A percentile compares a stretch with the other conserved stretches of the same genome.
phyloP scores from a whole-genome alignment of 2,797 vertebrate genomes.

The Enteromius anoplus region DNA sequence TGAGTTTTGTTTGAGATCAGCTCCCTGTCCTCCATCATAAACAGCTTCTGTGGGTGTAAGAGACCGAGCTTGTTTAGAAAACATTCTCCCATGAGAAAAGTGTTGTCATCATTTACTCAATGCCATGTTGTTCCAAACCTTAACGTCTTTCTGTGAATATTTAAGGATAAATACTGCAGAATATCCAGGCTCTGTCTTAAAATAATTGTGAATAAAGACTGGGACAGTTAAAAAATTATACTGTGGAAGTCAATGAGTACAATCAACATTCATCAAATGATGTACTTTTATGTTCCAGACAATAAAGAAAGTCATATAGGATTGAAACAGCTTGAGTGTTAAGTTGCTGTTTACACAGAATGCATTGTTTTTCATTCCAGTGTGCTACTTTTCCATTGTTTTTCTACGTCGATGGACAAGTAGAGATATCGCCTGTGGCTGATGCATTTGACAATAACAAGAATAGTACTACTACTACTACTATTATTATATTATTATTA shows the following conservation, averaged over 20 bases:
- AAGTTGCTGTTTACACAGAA: not conserved
- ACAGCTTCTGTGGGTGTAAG: slow-evolving; percentile 74
- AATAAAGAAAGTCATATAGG: not conserved
- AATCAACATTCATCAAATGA: not conserved
- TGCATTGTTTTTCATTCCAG: not conserved
- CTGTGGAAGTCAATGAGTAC: not conserved
- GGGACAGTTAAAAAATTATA: not conserved
- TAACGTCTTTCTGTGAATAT: not conserved
- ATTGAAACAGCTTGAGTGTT: not conserved
- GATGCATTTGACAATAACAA: no score
- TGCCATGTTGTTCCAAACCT: not conserved
- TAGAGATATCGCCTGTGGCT: no score
- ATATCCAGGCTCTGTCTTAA: not conserved
- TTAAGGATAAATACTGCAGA: not conserved
- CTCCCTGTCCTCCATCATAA: slow-evolving; percentile 80
- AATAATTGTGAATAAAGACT: not conserved
- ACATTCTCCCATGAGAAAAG: not conserved
- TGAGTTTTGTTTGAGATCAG: slow-evolving; percentile 69
- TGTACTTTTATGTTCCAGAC: not conserved
- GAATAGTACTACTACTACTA: no score
- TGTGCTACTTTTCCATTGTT: no score
- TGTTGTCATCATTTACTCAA: not conserved
- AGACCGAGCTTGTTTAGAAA: not conserved
- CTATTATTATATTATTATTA: no score
- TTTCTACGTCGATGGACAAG: no score